Base-by-base conservation (phyloP, 2,797 vertebrate genomes). In the Acrossocheilus fasciatus region DNA sequence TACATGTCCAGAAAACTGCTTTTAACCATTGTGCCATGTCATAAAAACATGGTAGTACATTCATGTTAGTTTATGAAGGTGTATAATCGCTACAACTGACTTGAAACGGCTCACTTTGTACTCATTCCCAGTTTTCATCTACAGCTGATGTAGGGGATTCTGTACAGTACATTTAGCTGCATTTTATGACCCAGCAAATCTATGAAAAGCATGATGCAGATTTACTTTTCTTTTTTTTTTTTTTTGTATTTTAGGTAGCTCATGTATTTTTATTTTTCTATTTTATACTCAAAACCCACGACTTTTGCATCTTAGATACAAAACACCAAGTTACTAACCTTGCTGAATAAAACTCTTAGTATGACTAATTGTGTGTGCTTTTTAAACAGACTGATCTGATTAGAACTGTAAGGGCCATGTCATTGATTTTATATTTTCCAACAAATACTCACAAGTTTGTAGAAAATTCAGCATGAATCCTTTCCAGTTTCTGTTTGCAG, bases 401-500 rank as follows among this genome's bases (percentile, higher is more conserved):
- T 52, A 64, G 18, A 68, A 45, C 17, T 20, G 2, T 26, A 30
- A 8, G 10, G n/a, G 39, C 7, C 3, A 4, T 59, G 0, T 2
- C 10, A 54, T 20, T 36, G 6, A 36, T 52, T 50, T 11, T 23
- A 20, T 3, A 68, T 68, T n/a, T 18, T 23, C 8, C 8, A 57
- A 18, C 23, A 64, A 50, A 52, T 91, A 95, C 98, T 98, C 95
- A 99, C 98, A 23, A 79, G 89, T 82, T 95, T 81, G 94, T 84
- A 20, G 87, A 88, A 89, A 97, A 95, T 68, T 99, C 97, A 11
- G 94, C 94, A 59, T 99, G 97, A 91, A 97, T 97, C 91, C 96
- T 96, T 90, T 99, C 98, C 87, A 99, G 69, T 88, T 97, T 98
- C 93, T 97, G 97, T 91, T 99, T 99, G 90, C 94, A 95, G 79